Percentiles rank a stretch among this genome's conserved stretches.
Evolutionary conservation across 2,888 invertebrate species (phyloP).

Genomic region (Crossocerus cetratus): DNA sequence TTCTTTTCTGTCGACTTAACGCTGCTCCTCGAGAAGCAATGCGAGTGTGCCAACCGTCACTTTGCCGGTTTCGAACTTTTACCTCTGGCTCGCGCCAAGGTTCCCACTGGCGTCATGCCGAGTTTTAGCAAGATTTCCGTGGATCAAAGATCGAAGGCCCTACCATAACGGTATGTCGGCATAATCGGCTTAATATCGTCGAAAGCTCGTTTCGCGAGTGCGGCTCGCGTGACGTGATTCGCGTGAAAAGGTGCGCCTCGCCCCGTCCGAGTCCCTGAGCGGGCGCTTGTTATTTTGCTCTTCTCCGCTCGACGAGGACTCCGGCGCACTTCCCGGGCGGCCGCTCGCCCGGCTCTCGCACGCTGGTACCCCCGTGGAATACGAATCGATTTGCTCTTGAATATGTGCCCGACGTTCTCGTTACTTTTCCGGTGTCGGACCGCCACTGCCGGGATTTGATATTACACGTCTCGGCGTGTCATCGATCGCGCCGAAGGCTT

Average conservation of each 20-base stretch:
- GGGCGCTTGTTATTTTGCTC: neutral
- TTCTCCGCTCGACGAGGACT: neutral
- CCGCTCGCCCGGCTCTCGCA: neutral
- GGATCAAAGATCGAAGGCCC: no score
- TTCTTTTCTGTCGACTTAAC: no score
- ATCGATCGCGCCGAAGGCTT: conserved; percentile 39
- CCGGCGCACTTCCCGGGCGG: no score
- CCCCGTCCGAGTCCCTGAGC: neutral
- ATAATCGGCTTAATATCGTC: conserved; percentile 14
- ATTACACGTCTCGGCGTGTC: conserved; percentile 27
- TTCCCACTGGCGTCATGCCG: no score
- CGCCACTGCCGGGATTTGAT: conserved; percentile 15
- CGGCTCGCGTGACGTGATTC: neutral
- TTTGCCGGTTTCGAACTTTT: no score
- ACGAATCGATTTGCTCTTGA: neutral
- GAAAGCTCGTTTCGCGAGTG: conserved; percentile 9
- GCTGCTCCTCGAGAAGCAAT: no score
- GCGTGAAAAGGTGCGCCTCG: conserved; percentile 9
- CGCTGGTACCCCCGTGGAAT: neutral
- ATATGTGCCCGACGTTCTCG: conserved; percentile 17
- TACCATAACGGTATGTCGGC: neutral
- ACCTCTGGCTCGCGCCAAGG: no score
- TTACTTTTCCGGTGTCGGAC: conserved; percentile 17
- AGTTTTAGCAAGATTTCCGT: no score
- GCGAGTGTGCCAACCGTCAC: no score